phyloP scores from a whole-genome alignment of 1,140 invertebrate genomes.

The Brachionus koreanus region DNA sequence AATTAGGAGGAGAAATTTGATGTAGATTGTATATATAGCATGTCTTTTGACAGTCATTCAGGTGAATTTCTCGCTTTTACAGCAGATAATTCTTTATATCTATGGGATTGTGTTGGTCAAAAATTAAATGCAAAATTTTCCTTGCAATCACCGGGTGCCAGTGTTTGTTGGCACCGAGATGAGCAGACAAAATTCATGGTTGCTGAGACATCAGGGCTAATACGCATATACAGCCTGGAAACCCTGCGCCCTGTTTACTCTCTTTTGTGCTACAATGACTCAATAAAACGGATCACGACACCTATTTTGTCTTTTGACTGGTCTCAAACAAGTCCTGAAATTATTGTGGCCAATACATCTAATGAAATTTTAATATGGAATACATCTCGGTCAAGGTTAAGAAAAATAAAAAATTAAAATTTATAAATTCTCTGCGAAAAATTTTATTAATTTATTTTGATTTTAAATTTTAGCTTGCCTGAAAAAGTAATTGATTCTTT shows the following conservation, averaged over 20 bases:
- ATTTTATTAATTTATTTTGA: background rate
- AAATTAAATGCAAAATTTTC: constrained; percentile 18
- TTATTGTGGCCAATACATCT: background rate
- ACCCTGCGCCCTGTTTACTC: background rate
- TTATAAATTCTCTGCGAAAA: background rate
- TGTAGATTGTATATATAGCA: constrained; percentile 28
- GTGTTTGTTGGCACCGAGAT: constrained; percentile 29
- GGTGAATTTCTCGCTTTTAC: constrained; percentile 1
- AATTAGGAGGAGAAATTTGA: constrained; percentile 14
- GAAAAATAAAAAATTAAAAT: too few species aligned
- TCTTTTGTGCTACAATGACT: background rate
- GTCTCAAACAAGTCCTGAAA: background rate
- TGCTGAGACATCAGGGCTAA: background rate
- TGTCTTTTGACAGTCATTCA: background rate
- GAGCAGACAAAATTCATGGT: constrained; percentile 27
- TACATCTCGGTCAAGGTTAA: constrained; percentile 3
- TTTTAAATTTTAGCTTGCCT: background rate
- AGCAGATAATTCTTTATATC: background rate
- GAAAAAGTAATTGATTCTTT: background rate
- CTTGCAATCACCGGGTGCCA: background rate
- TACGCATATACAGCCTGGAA: constrained; percentile 8
- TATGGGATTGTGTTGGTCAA: background rate
- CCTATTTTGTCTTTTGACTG: constrained; percentile 23
- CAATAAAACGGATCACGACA: background rate
- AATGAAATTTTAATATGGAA: constrained; percentile 24